These are phyloP conservation scores for Indicator maculatus DNA, from an alignment of 2,113 vertebrate genomes.

Conservation along the genomic window DNA sequence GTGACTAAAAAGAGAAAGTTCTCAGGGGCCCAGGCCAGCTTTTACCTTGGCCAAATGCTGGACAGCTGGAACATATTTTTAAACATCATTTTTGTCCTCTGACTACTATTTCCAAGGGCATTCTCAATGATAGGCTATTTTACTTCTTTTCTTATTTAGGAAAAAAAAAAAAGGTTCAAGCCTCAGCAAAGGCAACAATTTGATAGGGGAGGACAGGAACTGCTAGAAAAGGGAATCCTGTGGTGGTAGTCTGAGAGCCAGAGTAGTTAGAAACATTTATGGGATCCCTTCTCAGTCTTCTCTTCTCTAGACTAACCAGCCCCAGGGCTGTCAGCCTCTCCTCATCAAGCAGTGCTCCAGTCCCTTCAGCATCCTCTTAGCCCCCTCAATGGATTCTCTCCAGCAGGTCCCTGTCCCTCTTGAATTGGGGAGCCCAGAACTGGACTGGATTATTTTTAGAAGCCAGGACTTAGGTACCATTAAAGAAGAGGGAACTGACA, in stretches of 20 bases:
- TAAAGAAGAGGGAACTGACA: background rate
- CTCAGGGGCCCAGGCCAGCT: background rate
- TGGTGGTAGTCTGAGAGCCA: background rate
- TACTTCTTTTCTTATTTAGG: background rate
- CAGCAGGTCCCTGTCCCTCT: too few relatives aligned
- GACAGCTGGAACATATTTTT: background rate
- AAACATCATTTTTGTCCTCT: background rate
- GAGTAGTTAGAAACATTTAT: background rate
- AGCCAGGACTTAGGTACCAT: background rate
- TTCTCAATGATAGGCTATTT: background rate
- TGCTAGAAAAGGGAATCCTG: background rate
- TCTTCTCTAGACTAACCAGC: too few relatives aligned
- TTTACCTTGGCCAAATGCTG: background rate
- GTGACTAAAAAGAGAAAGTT: background rate
- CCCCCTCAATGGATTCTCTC: too few relatives aligned
- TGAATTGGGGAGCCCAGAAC: too few relatives aligned
- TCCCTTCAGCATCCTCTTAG: too few relatives aligned
- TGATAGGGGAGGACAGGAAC: background rate
- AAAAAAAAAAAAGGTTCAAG: background rate
- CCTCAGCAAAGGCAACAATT: background rate
- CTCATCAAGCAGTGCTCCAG: too few relatives aligned
- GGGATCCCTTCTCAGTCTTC: too few relatives aligned
- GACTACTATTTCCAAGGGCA: background rate
- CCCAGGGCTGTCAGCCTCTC: too few relatives aligned
- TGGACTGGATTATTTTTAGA: background rate